These are phyloP conservation scores for Syngnathoides biaculeatus DNA, from an alignment of 2,113 vertebrate genomes.

Conservation along the genomic window DNA sequence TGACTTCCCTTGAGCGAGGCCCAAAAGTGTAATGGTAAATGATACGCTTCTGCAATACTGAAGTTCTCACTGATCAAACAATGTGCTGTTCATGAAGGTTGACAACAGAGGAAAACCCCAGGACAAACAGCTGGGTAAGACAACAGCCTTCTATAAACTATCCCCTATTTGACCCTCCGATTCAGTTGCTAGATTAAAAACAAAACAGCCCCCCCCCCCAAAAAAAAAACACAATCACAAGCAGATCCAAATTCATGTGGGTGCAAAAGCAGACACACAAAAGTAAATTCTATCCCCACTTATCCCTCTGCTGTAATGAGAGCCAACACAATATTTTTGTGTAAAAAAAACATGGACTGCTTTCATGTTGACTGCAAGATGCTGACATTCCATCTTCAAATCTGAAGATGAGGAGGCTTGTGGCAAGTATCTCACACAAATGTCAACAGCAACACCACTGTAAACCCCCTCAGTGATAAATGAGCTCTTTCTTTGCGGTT, in stretches of 20 bases:
- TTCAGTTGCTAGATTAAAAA: constrained; percentile 48
- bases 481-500: constrained; percentile 49
- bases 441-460: constrained; percentile 55
- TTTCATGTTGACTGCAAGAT: constrained; percentile 60
- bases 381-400: constrained; percentile 53
- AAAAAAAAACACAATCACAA: constrained; percentile 21
- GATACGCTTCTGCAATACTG: constrained; percentile 52
- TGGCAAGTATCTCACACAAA: constrained; percentile 47
- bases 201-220: too few species aligned
- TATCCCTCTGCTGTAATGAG: constrained; percentile 34
- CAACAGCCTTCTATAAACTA: constrained; percentile 44
- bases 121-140: constrained; percentile 65
- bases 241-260: constrained; percentile 37
- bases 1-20: constrained; percentile 52
- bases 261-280: constrained; percentile 6
- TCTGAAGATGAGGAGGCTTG: constrained; percentile 50
- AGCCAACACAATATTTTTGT: constrained; percentile 55
- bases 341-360: constrained; percentile 11
- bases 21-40: constrained; percentile 58
- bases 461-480: constrained; percentile 42
- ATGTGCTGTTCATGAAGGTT: constrained; percentile 61
- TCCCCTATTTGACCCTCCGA: constrained; percentile 38
- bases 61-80: constrained; percentile 65
- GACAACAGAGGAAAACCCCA: constrained; percentile 61
- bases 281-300: constrained; percentile 42